A percentile compares a stretch with the other conserved stretches of the same genome.
Conservation (phyloP, 2,888 invertebrate species). For the Heterodera filipjevi region DNA sequence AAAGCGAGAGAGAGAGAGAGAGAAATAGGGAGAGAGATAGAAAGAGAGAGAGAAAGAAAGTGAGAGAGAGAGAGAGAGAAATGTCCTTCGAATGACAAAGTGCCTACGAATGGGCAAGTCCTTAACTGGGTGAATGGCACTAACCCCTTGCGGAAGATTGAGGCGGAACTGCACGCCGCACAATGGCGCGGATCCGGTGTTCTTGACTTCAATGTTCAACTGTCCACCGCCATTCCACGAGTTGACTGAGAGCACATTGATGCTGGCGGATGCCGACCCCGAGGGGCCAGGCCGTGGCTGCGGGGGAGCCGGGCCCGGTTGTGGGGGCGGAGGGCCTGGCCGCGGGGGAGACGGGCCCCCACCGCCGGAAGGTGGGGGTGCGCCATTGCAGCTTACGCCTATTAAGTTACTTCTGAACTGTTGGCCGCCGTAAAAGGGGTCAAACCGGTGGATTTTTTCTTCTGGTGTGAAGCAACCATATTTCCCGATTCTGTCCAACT, state of each 20-base stretch:
- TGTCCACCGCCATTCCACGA: constrained; percentile 28
- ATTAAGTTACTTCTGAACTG: neutral
- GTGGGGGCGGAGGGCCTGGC: neutral
- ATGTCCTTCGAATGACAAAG: too few relatives aligned
- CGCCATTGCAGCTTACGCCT: constrained; percentile 31
- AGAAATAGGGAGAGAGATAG: too few relatives aligned
- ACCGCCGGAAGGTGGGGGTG: neutral
- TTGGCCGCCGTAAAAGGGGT: neutral
- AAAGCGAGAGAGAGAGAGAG: neutral
- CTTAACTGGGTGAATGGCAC: neutral
- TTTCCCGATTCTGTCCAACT: constrained; percentile 15
- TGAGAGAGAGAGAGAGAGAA: too few relatives aligned
- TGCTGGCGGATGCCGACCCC: neutral
- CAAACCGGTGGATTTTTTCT: constrained; percentile 1
- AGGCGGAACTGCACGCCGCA: constrained; percentile 26
- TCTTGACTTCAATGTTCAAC: constrained; percentile 23
- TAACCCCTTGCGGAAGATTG: constrained; percentile 29
- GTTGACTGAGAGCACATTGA: constrained; percentile 7
- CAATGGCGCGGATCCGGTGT: constrained; percentile 25
- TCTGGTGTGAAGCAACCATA: neutral
- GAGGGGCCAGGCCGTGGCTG: neutral
- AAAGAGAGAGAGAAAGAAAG: too few relatives aligned
- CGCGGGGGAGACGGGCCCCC: neutral
- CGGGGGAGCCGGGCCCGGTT: too few relatives aligned
- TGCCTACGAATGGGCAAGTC: too few relatives aligned